These are phyloP conservation scores for Halcyon smyrnensis DNA, from an alignment of 2,797 vertebrate species.

Conservation along the genomic window DNA sequence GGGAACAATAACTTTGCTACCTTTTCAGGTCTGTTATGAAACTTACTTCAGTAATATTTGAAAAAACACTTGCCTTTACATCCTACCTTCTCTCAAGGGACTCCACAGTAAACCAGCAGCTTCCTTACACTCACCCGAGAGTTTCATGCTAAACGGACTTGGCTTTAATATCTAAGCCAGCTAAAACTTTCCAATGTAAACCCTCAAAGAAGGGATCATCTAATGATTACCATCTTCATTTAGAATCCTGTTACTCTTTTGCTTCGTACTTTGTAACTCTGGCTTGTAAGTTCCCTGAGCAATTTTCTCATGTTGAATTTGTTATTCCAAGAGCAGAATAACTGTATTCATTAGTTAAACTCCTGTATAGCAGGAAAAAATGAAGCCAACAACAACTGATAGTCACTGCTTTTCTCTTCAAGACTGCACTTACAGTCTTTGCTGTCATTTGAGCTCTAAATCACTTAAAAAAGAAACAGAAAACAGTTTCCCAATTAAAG, in stretches of 20 bases:
- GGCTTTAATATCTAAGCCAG: conserved; percentile 26
- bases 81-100: conserved; percentile 14
- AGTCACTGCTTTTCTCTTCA: background rate
- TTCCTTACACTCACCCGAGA: conserved; percentile 17
- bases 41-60: conserved; percentile 29
- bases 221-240: conserved; percentile 22
- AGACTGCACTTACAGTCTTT: background rate
- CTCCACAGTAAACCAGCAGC: background rate
- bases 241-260: background rate
- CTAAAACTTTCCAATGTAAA: conserved; percentile 52
- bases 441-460: background rate
- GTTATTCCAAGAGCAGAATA: background rate
- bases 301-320: conserved; percentile 30
- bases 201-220: conserved; percentile 30
- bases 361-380: background rate
- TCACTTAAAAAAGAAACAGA: background rate
- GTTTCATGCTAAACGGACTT: background rate
- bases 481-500: background rate
- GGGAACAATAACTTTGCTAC: conserved; percentile 41
- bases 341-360: background rate
- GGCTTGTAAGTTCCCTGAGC: background rate
- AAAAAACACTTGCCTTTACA: background rate
- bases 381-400: conserved; percentile 10
- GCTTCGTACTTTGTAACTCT: background rate
- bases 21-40: conserved; percentile 26